Evolutionary conservation across 2,888 invertebrate genomes (phyloP).

Genomic region (Drosophila siamana): DNA sequence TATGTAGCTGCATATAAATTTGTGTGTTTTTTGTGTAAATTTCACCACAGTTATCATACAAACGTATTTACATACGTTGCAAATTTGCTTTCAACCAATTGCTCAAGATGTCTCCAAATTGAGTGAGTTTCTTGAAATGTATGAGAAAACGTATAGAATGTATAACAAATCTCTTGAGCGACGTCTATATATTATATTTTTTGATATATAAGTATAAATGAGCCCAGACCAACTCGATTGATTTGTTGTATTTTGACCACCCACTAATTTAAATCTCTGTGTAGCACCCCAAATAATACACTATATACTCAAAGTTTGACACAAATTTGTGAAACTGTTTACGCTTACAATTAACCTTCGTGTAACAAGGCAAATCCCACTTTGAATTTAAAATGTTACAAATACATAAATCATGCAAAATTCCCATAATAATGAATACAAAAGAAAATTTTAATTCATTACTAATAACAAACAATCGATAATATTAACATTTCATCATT

Average conservation of each 20-base stretch:
- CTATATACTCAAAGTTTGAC: conserved; percentile 34
- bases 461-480: conserved; percentile 30
- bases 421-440: conserved; percentile 1
- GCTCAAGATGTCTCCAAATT: conserved; percentile 66
- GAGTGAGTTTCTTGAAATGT: conserved; percentile 60
- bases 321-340: conserved; percentile 68
- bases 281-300: conserved; percentile 33
- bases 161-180: conserved; percentile 76
- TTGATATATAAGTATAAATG: conserved; percentile 74
- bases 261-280: conserved; percentile 24
- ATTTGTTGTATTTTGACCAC: conserved; percentile 64
- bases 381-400: conserved; percentile 12
- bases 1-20: conserved; percentile 64
- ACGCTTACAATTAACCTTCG: conserved; percentile 64
- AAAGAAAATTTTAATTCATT: conserved; percentile 11
- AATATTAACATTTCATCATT: conserved; percentile 39
- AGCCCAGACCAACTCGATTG: conserved; percentile 82
- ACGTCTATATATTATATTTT: conserved; percentile 79
- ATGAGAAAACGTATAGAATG: conserved; percentile 7
- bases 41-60: conserved; percentile 9
- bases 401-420: conserved; percentile 12
- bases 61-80: conserved; percentile 20
- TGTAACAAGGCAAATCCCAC: conserved; percentile 25
- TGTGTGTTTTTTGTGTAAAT: conserved; percentile 27
- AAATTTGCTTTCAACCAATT: conserved; percentile 46